Evolutionary conservation across 2,888 invertebrate species (phyloP), one percentile per base, ranked within the genome.

Genomic region (Ypsolopha sequella): DNA sequence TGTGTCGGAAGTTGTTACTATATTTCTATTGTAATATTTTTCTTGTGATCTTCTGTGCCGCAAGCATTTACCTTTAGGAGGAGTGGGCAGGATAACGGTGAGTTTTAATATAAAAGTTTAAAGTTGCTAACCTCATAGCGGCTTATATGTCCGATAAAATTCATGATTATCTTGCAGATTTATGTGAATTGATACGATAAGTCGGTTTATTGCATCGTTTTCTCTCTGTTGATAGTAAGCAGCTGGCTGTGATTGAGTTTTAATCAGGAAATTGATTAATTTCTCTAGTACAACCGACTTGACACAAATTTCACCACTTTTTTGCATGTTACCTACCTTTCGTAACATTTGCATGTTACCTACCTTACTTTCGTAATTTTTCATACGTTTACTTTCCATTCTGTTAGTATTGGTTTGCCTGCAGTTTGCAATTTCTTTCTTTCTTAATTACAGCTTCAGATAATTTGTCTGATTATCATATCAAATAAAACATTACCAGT

Each of bases 21-120:
- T 57, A 64, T 64, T 66, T 64, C 61, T 59, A 58, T 63, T 63
- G 59, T 60, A 62, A 59, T 56, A 61, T 58, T 55, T 53, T 66
- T 67, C 65, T 65, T 66, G 68, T 70, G 68, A 14, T 47, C 60
- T 60, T 61, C 61, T 60, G 66, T 66, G 65, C 54, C 58, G 54
- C 54, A 33, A 43, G 53, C 54, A 55, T 53, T 60, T 57, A 58
- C 54, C 57, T 58, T 60, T 57, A 59, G 57, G 55, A 58, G 60
- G 56, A 56, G 57, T 64, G 62, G 24, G 63, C 59, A 53, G 53
- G 56, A 59, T 65, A 66, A 55, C 63, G 55, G 76, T 76, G 55
- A 74, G 76, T 74, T 63, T 58, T 58, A 52, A 52, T 58, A 54
- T 45, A 49, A 52, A 60, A 57, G 55, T 55, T 58, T 48, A 51